Evolutionary conservation across 2,113 vertebrate genomes (phyloP), one percentile per base, ranked within the genome.

Genomic region (Aplodontia rufa): DNA sequence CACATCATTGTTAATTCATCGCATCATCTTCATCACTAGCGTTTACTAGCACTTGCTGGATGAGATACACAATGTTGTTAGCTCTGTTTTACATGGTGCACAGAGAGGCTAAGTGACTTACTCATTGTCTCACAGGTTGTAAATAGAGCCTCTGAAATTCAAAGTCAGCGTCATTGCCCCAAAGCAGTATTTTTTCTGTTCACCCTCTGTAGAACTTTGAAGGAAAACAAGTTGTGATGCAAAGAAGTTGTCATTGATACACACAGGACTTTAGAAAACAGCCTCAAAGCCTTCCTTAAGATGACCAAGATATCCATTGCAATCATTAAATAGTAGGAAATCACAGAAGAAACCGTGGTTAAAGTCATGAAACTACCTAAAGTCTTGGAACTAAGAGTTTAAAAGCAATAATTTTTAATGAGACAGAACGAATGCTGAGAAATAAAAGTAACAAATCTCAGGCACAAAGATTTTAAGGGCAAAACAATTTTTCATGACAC

Each of bases 211-310:
- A 86, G 9, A 84, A 64, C 45, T 72, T 40, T n/a, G n/a, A 94
- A 86, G 42, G 42, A 75, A 90, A 84, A 78, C 37, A 87, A 51
- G 30, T 60, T 24, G 5, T 49, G 16, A 53, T 64, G 16, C 64
- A 64, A 47, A 95, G 45, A 87, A 11, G 2, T 62, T 69, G 55
- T 47, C 60, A 42, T 22, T 64, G 19, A 45, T 78, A 14, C 40
- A 9, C 16, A 37, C 1, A 40, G 13, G 8, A 37, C 20, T 75
- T 93, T 58, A 84, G 10, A 87, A 93, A 95, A 90, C n/a, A 71
- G 40, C 69, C 79, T 69, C 26, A 85, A 85, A 79, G 32, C 87
- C 60, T 72, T 84, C 51, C 55, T 96, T 47, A 45, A 96, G 87
- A 80, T 87, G 68, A 37, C 66, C 47, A 92, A 76, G 20, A 69